These are phyloP conservation scores for Drosophila greeni DNA, from an alignment of 2,888 invertebrate species.

Conservation along the genomic window DNA sequence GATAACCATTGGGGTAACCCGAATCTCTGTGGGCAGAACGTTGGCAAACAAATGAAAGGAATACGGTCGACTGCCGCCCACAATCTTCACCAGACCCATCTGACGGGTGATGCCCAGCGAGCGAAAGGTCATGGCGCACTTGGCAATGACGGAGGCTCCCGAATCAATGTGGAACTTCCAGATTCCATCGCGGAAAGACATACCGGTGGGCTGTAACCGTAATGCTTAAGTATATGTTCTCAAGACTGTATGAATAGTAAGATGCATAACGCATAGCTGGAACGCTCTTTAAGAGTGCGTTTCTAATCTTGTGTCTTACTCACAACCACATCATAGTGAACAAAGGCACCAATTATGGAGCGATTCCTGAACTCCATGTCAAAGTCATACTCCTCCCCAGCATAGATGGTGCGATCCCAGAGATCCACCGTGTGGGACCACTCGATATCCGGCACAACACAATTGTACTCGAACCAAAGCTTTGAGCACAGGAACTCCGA, in stretches of 20 bases:
- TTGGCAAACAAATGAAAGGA: constrained; percentile 66
- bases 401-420: constrained; percentile 54
- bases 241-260: neutral
- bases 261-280: neutral
- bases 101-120: constrained; percentile 57
- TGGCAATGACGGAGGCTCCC: constrained; percentile 35
- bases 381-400: constrained; percentile 66
- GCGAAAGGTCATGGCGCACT: constrained; percentile 61
- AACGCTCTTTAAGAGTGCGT: neutral
- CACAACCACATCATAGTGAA: constrained; percentile 74
- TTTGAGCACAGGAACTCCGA: constrained; percentile 63
- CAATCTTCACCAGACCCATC: constrained; percentile 66
- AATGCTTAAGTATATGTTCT: neutral
- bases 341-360: constrained; percentile 66
- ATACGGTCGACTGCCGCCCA: constrained; percentile 62
- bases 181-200: constrained; percentile 61
- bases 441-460: constrained; percentile 62
- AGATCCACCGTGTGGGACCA: constrained; percentile 61
- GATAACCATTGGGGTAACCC: constrained; percentile 48
- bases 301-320: constrained; percentile 17
- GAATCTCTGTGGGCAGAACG: constrained; percentile 66
- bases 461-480: constrained; percentile 70
- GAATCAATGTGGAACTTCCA: constrained; percentile 70
- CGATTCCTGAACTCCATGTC: constrained; percentile 68
- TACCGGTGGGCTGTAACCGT: constrained; percentile 57